Evolutionary conservation across 2,113 vertebrate species (phyloP), one percentile per base, ranked within the genome.

Genomic region (Orycteropus afer): DNA sequence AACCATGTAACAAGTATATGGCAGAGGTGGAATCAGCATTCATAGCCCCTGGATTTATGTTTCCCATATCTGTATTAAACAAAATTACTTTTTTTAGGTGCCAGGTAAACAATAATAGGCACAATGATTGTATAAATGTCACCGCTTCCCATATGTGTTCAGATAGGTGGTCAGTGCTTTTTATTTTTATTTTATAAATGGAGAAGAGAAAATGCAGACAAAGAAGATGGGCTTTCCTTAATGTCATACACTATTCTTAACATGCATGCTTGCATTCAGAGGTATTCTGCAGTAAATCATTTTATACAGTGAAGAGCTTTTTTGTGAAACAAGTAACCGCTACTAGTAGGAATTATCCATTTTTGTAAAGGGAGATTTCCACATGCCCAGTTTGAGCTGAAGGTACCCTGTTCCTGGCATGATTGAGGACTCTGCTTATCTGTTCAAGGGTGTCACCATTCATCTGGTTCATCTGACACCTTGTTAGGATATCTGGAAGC

Each of bases 381-480:
- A 47, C 3, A 0, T 0, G 13, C 22, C 20, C 6, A 22, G 29
- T 53, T 69, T 25, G 40, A 7, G 82, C 59, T 20, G 82, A 51
- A 29, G n/a, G 15, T 1, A 0, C 20, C 51, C 18, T 2, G 2
- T 29, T 42, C 14, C 14, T 42, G 27, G 67, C 10, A 5, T 13
- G 15, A 14, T 53, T 17, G 51, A 78, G 25, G 25, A 34, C 40
- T 76, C 69, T 47, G 22, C 23, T 7, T 20, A 55, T 17, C 25
- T 11, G 80, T 5, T 2, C 5, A 15, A 23, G 22, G 29, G 29
- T 9, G 32, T 59, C 18, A 0, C 14, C 51, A 23, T 29, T 67
- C 80, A 17, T 0, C 0, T 1, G 29, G 45, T 29, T 67, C 80
- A 17, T 0, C 0, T 1, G 29, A 37, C 42, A 59, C 23, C 55